Evolutionary conservation across 2,888 invertebrate genomes (phyloP), one percentile per base, ranked within the genome.

Genomic region (Luperina nickerlii): DNA sequence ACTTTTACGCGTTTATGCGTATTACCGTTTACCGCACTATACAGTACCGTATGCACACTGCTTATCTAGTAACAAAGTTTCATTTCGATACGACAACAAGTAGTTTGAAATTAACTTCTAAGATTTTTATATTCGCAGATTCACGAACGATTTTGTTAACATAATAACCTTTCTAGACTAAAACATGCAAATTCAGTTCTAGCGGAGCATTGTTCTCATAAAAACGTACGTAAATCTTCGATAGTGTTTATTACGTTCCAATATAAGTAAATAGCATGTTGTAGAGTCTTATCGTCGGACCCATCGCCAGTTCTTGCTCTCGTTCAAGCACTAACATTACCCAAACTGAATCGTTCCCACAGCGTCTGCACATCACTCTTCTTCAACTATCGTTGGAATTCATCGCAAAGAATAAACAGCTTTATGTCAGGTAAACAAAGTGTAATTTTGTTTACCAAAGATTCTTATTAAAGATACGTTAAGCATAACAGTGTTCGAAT

Each of bases 291-390:
- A 96, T 96, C 95, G 91, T 87, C 80, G 85, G 91, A 93, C 92
- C 88, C 88, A 96, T 95, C 95, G 89, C 91, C 77, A 88, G 91
- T 92, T 94, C 92, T 90, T 93, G 94, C 92, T 95, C 93, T 93
- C 93, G 91, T 94, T 91, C 86, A 89, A 90, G 84, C 92, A 91
- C 90, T 88, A 92, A 87, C 87, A 86, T 93, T 95, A 94, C 94
- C 93, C 90, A 92, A 95, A 94, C 94, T 91, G 91, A 92, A 93
- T 92, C 91, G 94, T 96, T 96, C 96, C 96, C 96, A 96, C 96
- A 96, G 92, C 91, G 90, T 93, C 92, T 91, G 92, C 92, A 93
- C 95, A 94, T 95, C 95, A 94, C 93, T 93, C 93, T 91, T 93
- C 93, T 91, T 90, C 91, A 88, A 91, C 87, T 83, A 90, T 91